Evolutionary conservation across 2,113 vertebrate genomes (phyloP).

Genomic region (Oryzias woworae): DNA sequence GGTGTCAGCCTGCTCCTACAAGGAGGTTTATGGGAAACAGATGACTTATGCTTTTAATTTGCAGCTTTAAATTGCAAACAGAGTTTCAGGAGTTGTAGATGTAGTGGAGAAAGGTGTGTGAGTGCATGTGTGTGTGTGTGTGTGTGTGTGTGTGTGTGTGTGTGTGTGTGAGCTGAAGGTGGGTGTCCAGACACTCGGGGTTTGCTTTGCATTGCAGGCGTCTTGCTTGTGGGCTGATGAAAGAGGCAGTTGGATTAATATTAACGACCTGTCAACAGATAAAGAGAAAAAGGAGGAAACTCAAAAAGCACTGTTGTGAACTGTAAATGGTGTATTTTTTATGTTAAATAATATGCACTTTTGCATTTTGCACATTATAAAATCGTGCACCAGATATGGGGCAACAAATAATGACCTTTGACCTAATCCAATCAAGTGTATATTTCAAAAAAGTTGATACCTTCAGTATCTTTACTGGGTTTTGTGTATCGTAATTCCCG

Average conservation of each 20-base stretch:
- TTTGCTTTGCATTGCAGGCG: constrained; percentile 67
- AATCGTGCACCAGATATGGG: no score
- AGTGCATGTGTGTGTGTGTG: constrained; percentile 14
- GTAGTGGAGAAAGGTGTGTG: constrained; percentile 85
- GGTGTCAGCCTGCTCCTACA: constrained; percentile 81
- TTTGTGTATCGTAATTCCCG: no score
- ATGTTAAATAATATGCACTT: no score
- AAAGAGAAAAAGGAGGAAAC: neutral
- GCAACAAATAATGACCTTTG: no score
- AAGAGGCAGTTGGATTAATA: constrained; percentile 7
- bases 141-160: neutral
- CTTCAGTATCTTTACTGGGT: no score
- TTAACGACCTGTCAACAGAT: neutral
- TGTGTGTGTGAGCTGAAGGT: no score
- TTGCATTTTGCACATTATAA: no score
- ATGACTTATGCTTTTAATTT: constrained; percentile 99
- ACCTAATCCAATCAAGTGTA: no score
- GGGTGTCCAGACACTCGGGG: neutral
- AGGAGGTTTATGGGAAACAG: constrained; percentile 97
- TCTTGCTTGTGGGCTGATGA: neutral
- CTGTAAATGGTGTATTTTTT: no score
- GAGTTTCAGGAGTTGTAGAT: constrained; percentile 95
- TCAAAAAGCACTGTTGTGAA: no score
- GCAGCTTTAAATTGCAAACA: constrained; percentile 99
- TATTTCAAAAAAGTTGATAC: no score